Percentiles rank a stretch among this genome's conserved stretches.
Evolutionary conservation across 2,888 invertebrate species (phyloP).

Genomic region (Coleophora flavipennella): DNA sequence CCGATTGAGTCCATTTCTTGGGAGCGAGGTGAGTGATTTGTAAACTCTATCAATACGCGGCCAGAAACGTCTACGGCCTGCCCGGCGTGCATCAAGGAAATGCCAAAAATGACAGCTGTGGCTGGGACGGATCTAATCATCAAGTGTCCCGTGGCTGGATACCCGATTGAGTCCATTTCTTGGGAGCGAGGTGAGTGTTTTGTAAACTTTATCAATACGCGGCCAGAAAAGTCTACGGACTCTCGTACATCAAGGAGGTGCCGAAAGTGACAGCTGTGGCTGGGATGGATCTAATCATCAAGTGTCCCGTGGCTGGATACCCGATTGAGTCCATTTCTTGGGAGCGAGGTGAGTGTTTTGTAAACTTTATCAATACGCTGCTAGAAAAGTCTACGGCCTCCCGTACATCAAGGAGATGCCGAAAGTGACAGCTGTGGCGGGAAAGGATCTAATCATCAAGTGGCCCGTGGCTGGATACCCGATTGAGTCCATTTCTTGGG

Average conservation of each 20-base stretch:
- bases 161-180: constrained; percentile 87
- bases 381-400: constrained; percentile 90
- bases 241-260: constrained; percentile 90
- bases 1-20: constrained; percentile 90
- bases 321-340: constrained; percentile 90
- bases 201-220: no score
- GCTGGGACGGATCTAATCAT: constrained; percentile 87
- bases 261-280: constrained; percentile 90
- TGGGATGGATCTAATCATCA: constrained; percentile 85
- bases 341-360: constrained; percentile 90
- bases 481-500: constrained; percentile 90
- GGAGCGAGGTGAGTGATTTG: constrained; percentile 87
- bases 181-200: constrained; percentile 92
- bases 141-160: constrained; percentile 92
- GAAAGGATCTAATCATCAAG: constrained; percentile 86
- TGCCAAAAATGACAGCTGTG: constrained; percentile 90
- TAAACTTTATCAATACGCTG: no score
- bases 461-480: constrained; percentile 93
- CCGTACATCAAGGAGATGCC: constrained; percentile 92
- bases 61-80: no score
- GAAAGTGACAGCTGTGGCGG: constrained; percentile 89
- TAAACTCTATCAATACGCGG: no score
- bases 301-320: constrained; percentile 92
- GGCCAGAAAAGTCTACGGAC: no score
- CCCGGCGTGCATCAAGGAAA: constrained; percentile 84